Evolutionary conservation across 2,888 invertebrate species (phyloP).

Genomic region (Hyalella azteca): DNA sequence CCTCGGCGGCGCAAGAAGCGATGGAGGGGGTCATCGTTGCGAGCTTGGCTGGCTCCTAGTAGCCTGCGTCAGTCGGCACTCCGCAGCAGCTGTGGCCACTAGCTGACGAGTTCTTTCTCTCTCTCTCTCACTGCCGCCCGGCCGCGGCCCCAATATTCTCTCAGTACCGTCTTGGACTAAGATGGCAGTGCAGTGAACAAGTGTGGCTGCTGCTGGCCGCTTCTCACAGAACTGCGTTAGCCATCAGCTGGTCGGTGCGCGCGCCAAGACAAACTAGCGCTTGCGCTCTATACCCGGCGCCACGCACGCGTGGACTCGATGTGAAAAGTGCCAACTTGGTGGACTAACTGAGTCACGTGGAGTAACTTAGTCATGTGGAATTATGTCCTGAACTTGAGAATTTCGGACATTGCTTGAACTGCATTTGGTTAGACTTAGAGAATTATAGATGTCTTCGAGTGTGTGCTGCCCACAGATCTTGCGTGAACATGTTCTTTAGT

Average conservation of each 20-base stretch:
- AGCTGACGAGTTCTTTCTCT: conserved; percentile 13
- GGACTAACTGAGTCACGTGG: too few species aligned
- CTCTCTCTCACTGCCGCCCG: background rate
- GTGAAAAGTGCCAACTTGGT: too few species aligned
- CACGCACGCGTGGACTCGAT: background rate
- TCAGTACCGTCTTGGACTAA: conserved; percentile 24
- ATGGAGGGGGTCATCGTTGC: background rate
- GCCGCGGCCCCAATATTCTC: conserved; percentile 1
- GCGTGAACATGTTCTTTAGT: too few species aligned
- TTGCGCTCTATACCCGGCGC: background rate
- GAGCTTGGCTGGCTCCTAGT: conserved; percentile 20
- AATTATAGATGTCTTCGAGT: too few species aligned
- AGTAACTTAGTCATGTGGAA: too few species aligned
- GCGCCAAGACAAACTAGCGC: background rate
- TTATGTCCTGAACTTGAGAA: too few species aligned
- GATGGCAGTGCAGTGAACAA: conserved; percentile 10
- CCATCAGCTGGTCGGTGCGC: conserved; percentile 3
- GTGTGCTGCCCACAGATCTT: too few species aligned
- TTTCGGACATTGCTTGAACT: too few species aligned
- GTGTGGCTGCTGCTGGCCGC: background rate
- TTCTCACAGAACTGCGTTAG: background rate
- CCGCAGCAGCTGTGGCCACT: conserved; percentile 13
- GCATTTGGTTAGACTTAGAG: too few species aligned
- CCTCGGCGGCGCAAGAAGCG: background rate
- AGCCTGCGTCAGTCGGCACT: conserved; percentile 19